Evolutionary conservation across 2,113 vertebrate genomes (phyloP).

Genomic region (Chionodraco myersi): DNA sequence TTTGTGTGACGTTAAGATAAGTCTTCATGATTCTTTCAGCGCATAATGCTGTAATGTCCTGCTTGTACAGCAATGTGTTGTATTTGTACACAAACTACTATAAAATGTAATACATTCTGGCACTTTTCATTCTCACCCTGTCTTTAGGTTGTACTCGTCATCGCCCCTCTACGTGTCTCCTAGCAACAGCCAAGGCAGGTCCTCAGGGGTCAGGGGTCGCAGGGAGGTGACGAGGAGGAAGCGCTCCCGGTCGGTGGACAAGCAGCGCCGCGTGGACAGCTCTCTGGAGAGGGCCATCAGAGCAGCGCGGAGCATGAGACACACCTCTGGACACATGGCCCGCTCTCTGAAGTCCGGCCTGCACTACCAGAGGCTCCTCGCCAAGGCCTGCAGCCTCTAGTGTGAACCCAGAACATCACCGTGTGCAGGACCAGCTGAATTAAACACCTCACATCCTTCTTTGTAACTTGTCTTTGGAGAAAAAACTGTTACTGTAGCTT

Average conservation of each 20-base stretch:
- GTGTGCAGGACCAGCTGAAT: constrained; percentile 6
- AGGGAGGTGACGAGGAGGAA: constrained; percentile 3
- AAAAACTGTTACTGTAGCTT: not conserved
- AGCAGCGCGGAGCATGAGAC: constrained; percentile 80
- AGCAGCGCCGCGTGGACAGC: constrained; percentile 56
- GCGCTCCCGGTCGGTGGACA: constrained; percentile 50
- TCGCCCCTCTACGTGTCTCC: constrained; percentile 26
- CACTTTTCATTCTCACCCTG: not conserved
- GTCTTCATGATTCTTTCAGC: too few relatives aligned
- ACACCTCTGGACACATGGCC: constrained; percentile 83
- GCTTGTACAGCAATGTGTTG: too few relatives aligned
- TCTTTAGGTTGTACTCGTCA: constrained; percentile 80
- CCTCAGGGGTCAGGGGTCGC: constrained; percentile 31
- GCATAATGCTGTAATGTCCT: too few relatives aligned
- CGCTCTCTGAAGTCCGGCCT: constrained; percentile 81
- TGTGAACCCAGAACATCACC: constrained; percentile 40
- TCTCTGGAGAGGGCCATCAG: constrained; percentile 82
- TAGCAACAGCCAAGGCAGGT: constrained; percentile 27
- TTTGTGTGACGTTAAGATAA: too few relatives aligned
- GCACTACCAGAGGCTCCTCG: constrained; percentile 67
- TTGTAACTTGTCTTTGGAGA: constrained; percentile 6
- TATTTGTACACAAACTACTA: too few relatives aligned
- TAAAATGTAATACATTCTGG: too few relatives aligned
- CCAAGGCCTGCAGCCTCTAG: constrained; percentile 84
- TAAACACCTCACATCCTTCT: not conserved